These are phyloP conservation scores for Drosophila virilis DNA, from an alignment of 1,140 invertebrate species.

Conservation along the genomic window DNA sequence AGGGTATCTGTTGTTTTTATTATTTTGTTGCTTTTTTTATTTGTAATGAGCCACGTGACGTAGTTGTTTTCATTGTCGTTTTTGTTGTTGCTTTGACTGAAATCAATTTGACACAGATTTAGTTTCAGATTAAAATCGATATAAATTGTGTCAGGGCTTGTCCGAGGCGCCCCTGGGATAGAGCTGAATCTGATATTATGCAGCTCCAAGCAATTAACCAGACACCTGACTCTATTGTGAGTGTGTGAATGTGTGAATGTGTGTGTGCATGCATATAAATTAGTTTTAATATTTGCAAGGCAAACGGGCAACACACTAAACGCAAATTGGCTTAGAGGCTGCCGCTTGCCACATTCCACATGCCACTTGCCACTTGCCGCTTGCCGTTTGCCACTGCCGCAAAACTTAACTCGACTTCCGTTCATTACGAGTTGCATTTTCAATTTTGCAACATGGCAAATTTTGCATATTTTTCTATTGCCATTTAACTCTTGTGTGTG, in stretches of 20 bases:
- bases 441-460: conserved; percentile 26
- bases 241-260: not conserved
- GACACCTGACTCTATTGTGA: conserved; percentile 19
- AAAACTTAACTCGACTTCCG: conserved; percentile 40
- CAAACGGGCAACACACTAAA: conserved; percentile 15
- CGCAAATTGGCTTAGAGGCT: conserved; percentile 15
- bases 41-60: conserved; percentile 36
- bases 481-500: conserved; percentile 16
- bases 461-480: conserved; percentile 36
- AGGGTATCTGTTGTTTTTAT: too few relatives aligned
- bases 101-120: conserved; percentile 80
- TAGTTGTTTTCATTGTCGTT: not conserved
- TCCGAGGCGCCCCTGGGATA: conserved; percentile 21
- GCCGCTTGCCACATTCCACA: conserved; percentile 1
- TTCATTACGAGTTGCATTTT: conserved; percentile 23
- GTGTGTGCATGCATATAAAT: conserved; percentile 26
- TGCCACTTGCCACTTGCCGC: conserved; percentile 6
- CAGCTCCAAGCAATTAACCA: conserved; percentile 40
- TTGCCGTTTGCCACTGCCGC: conserved; percentile 1
- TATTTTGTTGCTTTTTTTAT: too few relatives aligned
- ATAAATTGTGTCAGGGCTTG: conserved; percentile 47
- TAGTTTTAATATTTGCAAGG: conserved; percentile 43
- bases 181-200: conserved; percentile 9
- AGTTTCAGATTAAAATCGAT: conserved; percentile 63
- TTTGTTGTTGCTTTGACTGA: conserved; percentile 21